Evolutionary conservation across 2,888 invertebrate genomes (phyloP).

Genomic region (Lasioglossum vierecki): DNA sequence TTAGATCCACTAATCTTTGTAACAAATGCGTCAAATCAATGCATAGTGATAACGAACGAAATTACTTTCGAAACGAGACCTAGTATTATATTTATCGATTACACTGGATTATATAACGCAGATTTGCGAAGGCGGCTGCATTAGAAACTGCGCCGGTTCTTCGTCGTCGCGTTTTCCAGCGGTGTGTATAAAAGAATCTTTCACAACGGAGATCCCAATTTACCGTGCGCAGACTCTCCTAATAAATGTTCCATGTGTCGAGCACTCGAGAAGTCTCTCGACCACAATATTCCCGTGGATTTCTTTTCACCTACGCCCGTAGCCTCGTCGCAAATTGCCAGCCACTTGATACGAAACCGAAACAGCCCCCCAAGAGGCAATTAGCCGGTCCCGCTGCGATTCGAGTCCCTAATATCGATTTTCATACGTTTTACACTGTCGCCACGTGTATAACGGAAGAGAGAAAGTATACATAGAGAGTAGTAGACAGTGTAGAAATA

Average conservation of each 20-base stretch:
- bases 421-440: conserved; percentile 20
- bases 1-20: too few relatives aligned
- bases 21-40: too few relatives aligned
- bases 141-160: background rate
- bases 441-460: too few relatives aligned
- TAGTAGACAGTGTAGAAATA: background rate
- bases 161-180: background rate
- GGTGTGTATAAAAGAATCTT: background rate
- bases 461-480: background rate
- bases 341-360: conserved; percentile 35
- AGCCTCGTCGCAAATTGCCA: conserved; percentile 11
- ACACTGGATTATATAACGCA: background rate
- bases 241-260: conserved; percentile 14
- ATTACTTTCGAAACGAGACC: too few relatives aligned
- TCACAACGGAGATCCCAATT: conserved; percentile 1
- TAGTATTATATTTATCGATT: too few relatives aligned
- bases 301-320: background rate
- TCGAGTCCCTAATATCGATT: conserved; percentile 43
- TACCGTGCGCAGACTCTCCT: conserved; percentile 1
- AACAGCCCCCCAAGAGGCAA: conserved; percentile 41
- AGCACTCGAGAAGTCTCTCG: conserved; percentile 1
- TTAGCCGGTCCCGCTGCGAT: conserved; percentile 40
- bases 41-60: too few relatives aligned
- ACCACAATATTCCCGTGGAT: conserved; percentile 1
- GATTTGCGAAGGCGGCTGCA: background rate